Evolutionary conservation across 2,797 vertebrate genomes (phyloP).

Genomic region (Echiichthys vipera): DNA sequence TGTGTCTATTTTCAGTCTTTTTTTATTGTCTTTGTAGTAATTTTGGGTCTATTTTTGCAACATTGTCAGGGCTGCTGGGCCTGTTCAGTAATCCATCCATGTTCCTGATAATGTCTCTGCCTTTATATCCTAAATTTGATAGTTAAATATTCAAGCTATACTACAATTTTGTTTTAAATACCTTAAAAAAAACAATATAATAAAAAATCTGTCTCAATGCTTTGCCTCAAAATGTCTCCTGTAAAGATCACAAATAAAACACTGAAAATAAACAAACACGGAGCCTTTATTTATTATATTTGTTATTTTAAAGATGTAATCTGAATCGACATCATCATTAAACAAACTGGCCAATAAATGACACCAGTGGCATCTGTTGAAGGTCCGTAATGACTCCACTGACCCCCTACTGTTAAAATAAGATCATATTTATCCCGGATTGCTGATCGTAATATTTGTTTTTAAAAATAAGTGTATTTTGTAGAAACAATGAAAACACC

Average conservation of each 20-base stretch:
- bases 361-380: slow-evolving; percentile 47
- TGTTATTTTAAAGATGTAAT: neutral
- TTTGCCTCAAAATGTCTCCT: neutral
- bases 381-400: slow-evolving; percentile 19
- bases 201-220: neutral
- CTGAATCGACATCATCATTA: too few species aligned
- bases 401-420: slow-evolving; percentile 62
- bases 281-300: neutral
- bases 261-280: neutral
- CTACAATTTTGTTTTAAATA: neutral
- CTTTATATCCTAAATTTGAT: neutral
- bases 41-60: too few species aligned
- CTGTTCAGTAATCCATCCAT: too few species aligned
- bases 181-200: neutral
- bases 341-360: slow-evolving; percentile 12
- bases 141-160: neutral
- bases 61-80: too few species aligned
- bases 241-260: neutral
- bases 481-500: slow-evolving; percentile 72
- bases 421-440: slow-evolving; percentile 59
- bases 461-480: slow-evolving; percentile 47
- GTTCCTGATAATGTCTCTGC: neutral
- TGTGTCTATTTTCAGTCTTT: too few species aligned
- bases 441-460: slow-evolving; percentile 37
- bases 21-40: too few species aligned